These are phyloP conservation scores for Zelleria hepariella DNA, from an alignment of 2,888 invertebrate species.

Conservation along the genomic window DNA sequence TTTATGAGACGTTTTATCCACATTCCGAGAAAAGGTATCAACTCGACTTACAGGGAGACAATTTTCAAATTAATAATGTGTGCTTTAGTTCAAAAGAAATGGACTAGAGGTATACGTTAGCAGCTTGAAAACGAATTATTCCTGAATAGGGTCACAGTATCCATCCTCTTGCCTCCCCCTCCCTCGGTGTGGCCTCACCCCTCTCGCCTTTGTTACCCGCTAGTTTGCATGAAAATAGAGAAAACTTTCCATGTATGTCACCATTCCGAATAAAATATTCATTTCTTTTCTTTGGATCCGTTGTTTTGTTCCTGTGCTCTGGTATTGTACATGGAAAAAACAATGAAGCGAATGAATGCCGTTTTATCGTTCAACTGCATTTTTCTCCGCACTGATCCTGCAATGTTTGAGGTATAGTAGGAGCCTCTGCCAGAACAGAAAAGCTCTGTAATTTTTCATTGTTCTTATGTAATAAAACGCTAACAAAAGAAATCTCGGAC, in stretches of 20 bases:
- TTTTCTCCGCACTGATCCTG: conserved; percentile 7
- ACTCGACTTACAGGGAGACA: too few species aligned
- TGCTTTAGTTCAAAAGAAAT: neutral
- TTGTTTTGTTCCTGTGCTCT: conserved; percentile 51
- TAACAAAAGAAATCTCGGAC: neutral
- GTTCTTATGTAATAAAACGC: neutral
- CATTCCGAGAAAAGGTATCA: too few species aligned
- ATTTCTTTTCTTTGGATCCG: conserved; percentile 51
- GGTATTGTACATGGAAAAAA: conserved; percentile 44
- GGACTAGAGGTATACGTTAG: neutral
- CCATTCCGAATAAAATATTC: conserved; percentile 59
- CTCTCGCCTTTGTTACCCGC: conserved; percentile 49
- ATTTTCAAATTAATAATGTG: too few species aligned
- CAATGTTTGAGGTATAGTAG: conserved; percentile 1
- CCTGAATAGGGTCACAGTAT: neutral
- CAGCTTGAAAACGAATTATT: neutral
- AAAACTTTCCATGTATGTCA: conserved; percentile 60
- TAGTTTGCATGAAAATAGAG: conserved; percentile 64
- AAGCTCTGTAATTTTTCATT: too few species aligned
- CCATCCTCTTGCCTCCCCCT: neutral
- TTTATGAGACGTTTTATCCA: too few species aligned
- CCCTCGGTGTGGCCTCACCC: conserved; percentile 17
- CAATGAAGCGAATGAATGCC: conserved; percentile 23
- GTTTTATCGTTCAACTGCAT: conserved; percentile 1
- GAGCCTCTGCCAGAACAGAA: too few species aligned